Conservation (phyloP, 2,113 vertebrate genomes). For the Cryptotis parvus region DNA sequence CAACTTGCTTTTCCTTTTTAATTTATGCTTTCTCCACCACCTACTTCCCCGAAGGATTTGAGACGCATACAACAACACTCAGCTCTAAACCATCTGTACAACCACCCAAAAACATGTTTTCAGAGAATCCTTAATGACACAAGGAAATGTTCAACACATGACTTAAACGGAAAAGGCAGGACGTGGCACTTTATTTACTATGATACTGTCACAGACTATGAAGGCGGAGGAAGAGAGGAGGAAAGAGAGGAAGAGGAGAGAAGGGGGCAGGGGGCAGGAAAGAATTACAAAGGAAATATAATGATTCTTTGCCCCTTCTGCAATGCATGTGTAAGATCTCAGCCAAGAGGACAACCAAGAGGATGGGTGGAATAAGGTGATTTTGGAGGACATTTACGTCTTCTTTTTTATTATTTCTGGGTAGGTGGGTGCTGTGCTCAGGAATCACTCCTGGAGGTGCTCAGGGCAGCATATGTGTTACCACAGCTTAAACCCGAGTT, state of each 20-base stretch:
- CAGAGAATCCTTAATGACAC: constrained; percentile 67
- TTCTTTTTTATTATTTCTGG: neutral
- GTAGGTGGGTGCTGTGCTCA: no score
- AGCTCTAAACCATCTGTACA: constrained; percentile 66
- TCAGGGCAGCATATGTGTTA: no score
- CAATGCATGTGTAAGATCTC: neutral
- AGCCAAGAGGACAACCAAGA: neutral
- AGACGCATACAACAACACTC: constrained; percentile 64
- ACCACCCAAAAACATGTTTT: constrained; percentile 67
- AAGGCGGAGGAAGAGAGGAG: neutral
- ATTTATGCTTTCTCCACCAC: constrained; percentile 70
- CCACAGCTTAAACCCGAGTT: no score
- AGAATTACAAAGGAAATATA: neutral
- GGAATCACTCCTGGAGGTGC: no score
- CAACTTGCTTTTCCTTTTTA: constrained; percentile 74
- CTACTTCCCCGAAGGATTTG: constrained; percentile 75
- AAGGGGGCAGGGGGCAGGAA: neutral
- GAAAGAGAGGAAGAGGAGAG: neutral
- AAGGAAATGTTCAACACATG: constrained; percentile 67
- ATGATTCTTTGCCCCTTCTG: neutral
- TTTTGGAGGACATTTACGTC: neutral
- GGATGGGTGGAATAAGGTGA: neutral
- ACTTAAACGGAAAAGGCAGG: constrained; percentile 60
- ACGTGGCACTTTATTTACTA: constrained; percentile 59
- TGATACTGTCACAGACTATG: constrained; percentile 36